phyloP scores from a whole-genome alignment of 2,797 vertebrate genomes.

The Graptemys geographica region DNA sequence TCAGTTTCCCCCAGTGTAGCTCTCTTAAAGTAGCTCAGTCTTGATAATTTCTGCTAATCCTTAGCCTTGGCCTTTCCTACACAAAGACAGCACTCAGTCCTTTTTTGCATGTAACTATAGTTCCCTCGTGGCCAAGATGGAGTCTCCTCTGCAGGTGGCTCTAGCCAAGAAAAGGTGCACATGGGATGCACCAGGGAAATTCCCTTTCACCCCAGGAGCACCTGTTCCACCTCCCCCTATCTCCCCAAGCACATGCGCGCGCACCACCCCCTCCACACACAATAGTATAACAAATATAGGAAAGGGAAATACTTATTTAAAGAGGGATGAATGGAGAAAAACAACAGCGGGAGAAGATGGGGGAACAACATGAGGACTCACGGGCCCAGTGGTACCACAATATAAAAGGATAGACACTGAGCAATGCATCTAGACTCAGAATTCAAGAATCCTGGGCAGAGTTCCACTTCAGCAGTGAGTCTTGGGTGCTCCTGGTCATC shows the following conservation, averaged over 20 bases:
- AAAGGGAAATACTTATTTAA: not conserved
- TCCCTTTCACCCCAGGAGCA: not conserved
- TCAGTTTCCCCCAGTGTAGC: conserved; percentile 47
- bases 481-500: not conserved
- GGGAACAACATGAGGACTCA: not conserved
- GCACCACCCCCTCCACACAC: not conserved
- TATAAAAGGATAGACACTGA: not conserved
- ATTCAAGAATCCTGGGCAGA: not conserved
- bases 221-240: not conserved
- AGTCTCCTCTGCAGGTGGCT: not conserved
- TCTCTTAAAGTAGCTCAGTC: not conserved
- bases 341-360: not conserved
- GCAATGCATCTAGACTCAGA: not conserved
- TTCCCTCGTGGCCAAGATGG: not conserved
- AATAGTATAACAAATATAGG: not conserved
- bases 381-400: not conserved
- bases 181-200: not conserved
- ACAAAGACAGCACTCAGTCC: not conserved
- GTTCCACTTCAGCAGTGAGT: not conserved
- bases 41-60: conserved; percentile 26
- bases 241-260: too few relatives aligned
- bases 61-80: conserved; percentile 2
- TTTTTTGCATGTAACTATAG: not conserved
- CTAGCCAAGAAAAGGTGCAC: not conserved
- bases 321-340: not conserved